Evolutionary conservation across 2,888 invertebrate species (phyloP).

Genomic region (Hecatera dysodea): DNA sequence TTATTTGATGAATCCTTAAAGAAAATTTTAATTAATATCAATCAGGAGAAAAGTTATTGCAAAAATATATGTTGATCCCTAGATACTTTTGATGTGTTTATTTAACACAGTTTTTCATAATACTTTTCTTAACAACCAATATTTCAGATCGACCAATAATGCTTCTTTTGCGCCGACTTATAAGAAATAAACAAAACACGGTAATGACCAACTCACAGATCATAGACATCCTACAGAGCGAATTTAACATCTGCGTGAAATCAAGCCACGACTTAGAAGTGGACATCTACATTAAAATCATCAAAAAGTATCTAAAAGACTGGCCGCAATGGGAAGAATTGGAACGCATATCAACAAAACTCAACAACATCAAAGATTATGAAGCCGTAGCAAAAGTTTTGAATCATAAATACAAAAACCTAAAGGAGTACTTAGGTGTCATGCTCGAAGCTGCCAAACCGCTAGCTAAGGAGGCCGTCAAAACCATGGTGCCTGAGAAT

Average conservation of each 20-base stretch:
- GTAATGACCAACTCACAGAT: constrained; percentile 82
- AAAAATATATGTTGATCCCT: too few relatives aligned
- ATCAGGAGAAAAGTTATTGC: too few relatives aligned
- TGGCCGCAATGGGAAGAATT: constrained; percentile 86
- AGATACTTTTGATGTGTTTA: too few relatives aligned
- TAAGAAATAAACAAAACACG: constrained; percentile 79
- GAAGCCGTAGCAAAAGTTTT: constrained; percentile 70
- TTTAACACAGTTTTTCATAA: too few relatives aligned
- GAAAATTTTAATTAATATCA: too few relatives aligned
- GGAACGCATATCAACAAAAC: constrained; percentile 68
- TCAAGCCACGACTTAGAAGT: constrained; percentile 76
- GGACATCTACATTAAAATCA: constrained; percentile 80
- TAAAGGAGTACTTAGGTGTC: constrained; percentile 75
- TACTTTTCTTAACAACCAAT: background rate
- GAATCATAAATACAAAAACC: constrained; percentile 72
- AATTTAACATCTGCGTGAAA: constrained; percentile 74
- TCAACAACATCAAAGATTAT: constrained; percentile 69
- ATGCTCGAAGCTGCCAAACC: constrained; percentile 72
- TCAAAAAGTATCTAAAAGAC: constrained; percentile 83
- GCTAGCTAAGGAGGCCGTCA: constrained; percentile 65
- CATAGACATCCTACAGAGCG: constrained; percentile 77
- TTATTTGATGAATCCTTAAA: too few relatives aligned
- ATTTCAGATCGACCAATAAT: constrained; percentile 82
- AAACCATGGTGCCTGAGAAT: constrained; percentile 42
- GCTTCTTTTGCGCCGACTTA: constrained; percentile 76